Base-by-base conservation (phyloP, 2,113 vertebrate species). In the Mirounga angustirostris region DNA sequence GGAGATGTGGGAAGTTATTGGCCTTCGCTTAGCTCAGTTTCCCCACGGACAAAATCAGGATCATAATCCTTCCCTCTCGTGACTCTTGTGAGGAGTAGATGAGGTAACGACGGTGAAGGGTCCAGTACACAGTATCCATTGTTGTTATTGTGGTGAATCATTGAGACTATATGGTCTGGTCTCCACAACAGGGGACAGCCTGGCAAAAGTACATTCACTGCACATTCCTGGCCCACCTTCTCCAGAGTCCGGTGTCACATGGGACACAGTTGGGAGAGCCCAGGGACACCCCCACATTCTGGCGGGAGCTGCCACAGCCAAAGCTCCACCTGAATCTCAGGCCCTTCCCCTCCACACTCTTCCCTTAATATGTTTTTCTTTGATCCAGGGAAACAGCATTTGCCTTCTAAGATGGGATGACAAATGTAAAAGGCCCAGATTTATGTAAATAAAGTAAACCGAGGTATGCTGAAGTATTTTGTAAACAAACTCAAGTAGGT, bases 101-200 rank as follows among this genome's bases (percentile, higher is more conserved):
- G 50, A 74, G 24, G 21, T 19, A 10, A 67, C n/a, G 59, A 79
- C 21, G 12, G 30, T 1, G 26, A 58, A n/a, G 40, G 14, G 28
- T 33, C 30, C 26, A 7, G 16, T n/a, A 30, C 4, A 19, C 16
- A 12, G 16, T 40, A 5, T 15, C 61, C 59, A 15, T 8, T 26
- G 24, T 54, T 56, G 4, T 14, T 59, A 24, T 13, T 26, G 11
- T 21, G 16, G 9, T 74, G 67, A 54, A 46, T 15, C 28, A 22
- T 0, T 22, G 43, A 43, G 91, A 81, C 22, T 3, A 1, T 8
- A 28, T 1, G 10, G 22, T 54, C 40, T 61, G 56, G 22, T 26
- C 81, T 61, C 59, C 10, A 21, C 5, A 2, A 18, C 0, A 4
- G 21, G 26, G 0, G 4, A 24, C 56, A 0, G 4, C 26, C 61